A percentile compares a stretch with the other conserved stretches of the same genome.
phyloP scores from a whole-genome alignment of 1,140 invertebrate genomes.

The Hypsibius dujardini region DNA sequence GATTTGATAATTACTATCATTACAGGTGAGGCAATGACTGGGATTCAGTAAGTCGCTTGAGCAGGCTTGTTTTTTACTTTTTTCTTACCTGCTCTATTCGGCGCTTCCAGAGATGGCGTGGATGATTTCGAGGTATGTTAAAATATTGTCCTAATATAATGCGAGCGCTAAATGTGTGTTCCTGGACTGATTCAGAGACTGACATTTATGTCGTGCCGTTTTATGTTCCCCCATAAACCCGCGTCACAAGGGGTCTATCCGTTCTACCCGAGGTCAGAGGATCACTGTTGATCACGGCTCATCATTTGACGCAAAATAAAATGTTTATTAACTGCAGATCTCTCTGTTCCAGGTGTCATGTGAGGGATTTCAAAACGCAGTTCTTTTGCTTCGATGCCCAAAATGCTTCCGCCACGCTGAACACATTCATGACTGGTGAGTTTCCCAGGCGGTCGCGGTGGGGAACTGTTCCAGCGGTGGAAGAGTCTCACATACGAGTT shows the following conservation, averaged over 20 bases:
- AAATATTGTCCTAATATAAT: not conserved
- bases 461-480: too few species aligned
- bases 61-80: not conserved
- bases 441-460: too few species aligned
- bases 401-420: not conserved
- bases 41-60: not conserved
- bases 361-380: not conserved
- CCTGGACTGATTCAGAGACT: not conserved
- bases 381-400: conserved; percentile 10
- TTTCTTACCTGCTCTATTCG: not conserved
- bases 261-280: not conserved
- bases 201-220: not conserved
- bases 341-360: not conserved
- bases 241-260: not conserved
- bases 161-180: not conserved
- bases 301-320: not conserved
- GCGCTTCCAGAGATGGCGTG: not conserved
- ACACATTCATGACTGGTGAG: conserved; percentile 6
- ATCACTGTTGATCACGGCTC: not conserved
- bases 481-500: too few species aligned
- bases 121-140: not conserved
- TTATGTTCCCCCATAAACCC: conserved; percentile 10
- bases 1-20: not conserved
- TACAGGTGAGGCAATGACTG: not conserved
- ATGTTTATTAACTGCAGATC: not conserved